Evolutionary conservation across 2,113 vertebrate species (phyloP), one percentile per base, ranked within the genome.

Genomic region (Abramis brama): DNA sequence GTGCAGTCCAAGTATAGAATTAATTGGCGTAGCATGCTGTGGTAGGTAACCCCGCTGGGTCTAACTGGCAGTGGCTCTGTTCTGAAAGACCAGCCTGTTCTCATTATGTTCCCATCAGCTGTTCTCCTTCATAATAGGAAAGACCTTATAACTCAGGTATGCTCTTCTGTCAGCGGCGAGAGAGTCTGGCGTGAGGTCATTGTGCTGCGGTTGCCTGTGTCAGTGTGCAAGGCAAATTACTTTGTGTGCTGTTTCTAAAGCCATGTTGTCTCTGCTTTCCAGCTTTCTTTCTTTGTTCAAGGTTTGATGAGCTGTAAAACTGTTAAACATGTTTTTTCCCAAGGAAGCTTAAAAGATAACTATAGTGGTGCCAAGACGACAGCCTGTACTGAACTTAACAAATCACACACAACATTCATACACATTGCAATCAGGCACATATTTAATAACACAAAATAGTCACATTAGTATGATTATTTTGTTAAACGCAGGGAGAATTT

Each of bases 221-320:
- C 79, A 83, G 12, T 80, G 73, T 55, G 36, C 15, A 55, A 25
- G 79, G 25, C 59, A n/a, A 23, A 82, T 89, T 87, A 92, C 89
- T 86, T 87, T 84, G 90, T 76, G 78, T 75, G 71, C 43, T 43
- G 12, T 47, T 75, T 75, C 43, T 75, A 5, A 50, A 75, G 23
- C 13, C 71, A 75, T 47, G 23, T 75, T 75, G 43, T 75, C 62
- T 88, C 60, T 59, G 82, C 27, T 82, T 71, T 45, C 23, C 33
- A 33, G n/a, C 70, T 86, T 33, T 75, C 57, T 62, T 86, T 81
- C 86, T 74, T 73, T 78, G 47, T 79, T 47, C 36, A 47, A 87
- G 81, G 36, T 79, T 91, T 92, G 92, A 94, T 91, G 77, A 92
- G 90, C 92, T 91, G 90, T 86, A 89, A 88, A 88, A 87, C 85